These are phyloP conservation scores for Drosophila mimica DNA, from an alignment of 2,888 invertebrate species.

Conservation along the genomic window DNA sequence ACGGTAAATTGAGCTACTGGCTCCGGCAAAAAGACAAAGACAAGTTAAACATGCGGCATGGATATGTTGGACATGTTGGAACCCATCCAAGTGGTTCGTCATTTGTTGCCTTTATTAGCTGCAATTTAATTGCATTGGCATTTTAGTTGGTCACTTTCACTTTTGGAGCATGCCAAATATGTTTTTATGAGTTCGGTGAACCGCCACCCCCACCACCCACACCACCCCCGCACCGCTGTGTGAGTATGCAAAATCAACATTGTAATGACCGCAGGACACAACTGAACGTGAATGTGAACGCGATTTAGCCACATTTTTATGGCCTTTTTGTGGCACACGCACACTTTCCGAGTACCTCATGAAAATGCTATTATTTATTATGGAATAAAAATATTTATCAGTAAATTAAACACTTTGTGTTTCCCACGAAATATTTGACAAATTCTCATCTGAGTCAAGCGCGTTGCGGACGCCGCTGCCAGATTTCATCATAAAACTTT, in stretches of 20 bases:
- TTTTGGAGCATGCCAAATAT: constrained; percentile 52
- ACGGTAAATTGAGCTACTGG: constrained; percentile 47
- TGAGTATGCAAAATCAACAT: constrained; percentile 67
- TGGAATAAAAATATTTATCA: constrained; percentile 79
- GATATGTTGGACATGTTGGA: constrained; percentile 30
- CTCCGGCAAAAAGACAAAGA: constrained; percentile 35
- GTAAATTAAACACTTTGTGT: constrained; percentile 75
- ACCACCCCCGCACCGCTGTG: constrained; percentile 4
- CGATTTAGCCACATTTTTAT: constrained; percentile 66
- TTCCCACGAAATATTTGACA: constrained; percentile 41
- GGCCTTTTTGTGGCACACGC: constrained; percentile 40
- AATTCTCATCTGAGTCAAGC: constrained; percentile 35
- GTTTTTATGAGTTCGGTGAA: constrained; percentile 74
- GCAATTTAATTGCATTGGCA: constrained; percentile 64
- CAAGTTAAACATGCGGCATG: constrained; percentile 14
- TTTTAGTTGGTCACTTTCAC: constrained; percentile 74
- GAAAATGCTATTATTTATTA: constrained; percentile 76
- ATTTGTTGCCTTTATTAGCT: constrained; percentile 70
- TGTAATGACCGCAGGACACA: constrained; percentile 79
- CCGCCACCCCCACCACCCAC: constrained; percentile 15
- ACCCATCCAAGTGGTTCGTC: constrained; percentile 37
- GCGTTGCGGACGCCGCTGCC: not conserved
- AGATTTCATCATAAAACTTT: constrained; percentile 67
- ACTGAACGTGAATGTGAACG: constrained; percentile 47
- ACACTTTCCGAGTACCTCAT: constrained; percentile 62